Base-by-base conservation (phyloP, 2,113 vertebrate genomes). In the Rhinoptilus africanus region DNA sequence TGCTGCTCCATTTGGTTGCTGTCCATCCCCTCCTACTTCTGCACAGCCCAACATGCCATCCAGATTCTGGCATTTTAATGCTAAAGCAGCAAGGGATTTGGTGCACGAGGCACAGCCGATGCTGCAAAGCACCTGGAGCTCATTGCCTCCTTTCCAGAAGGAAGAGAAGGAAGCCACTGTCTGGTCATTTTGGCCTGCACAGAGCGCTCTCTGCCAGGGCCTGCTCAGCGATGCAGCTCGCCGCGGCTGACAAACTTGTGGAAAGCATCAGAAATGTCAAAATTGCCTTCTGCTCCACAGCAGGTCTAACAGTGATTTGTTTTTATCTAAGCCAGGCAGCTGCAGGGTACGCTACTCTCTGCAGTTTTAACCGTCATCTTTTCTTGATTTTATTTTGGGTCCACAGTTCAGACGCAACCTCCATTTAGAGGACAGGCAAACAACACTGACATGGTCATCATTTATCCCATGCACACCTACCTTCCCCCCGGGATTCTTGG, bases 51-150 rank as follows among this genome's bases (percentile, higher is more conserved):
- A 15, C 0, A 0, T 54, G 14, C 64, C 2, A 2, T 53, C 64
- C 37, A 1, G 0, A 68, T 73, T 72, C 53, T 32, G 53, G 63
- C 27, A 12, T n/a, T 93, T 88, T 64, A 43, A 66, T 41, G n/a
- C 35, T 73, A 83, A 15, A 91, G 68, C 73, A 74, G 50, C 1
- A 6, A 88, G 34, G 22, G 57, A 77, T 72, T 75, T 81, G 62
- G 37, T 0, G 0, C 15, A 27, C 0, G 2, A 87, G n/a, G 60
- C n/a, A 47, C 23, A 35, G 56, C 41, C 0, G 0, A 54, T 23
- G 71, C 37, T 2, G 1, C 2, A 0, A 35, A 76, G 67, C 75
- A 76, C 89, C 83, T 83, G 81, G 66, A 85, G 28, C 18, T 85
- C 62, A 16, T 23, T 41, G 84, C 57, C 47, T 84, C 32, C n/a